Percentiles rank a stretch among this genome's conserved stretches.
Conservation (phyloP, 2,888 invertebrate genomes). For the Craniophora ligustri region DNA sequence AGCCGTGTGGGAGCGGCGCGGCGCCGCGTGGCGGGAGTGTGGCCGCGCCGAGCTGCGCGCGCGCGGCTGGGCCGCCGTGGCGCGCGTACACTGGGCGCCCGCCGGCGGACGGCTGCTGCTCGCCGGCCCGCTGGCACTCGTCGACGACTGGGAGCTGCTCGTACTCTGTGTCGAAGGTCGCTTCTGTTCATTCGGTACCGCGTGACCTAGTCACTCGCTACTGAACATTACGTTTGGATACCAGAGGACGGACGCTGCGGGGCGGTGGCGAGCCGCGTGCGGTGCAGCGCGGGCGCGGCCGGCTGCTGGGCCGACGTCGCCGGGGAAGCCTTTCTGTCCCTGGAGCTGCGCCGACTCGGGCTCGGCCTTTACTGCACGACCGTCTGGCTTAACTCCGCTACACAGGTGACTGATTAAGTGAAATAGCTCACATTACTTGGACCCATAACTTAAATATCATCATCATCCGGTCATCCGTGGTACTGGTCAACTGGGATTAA, state of each 20-base stretch:
- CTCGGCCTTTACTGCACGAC: slow-evolving; percentile 67
- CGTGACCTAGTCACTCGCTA: neutral
- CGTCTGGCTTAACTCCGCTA: slow-evolving; percentile 74
- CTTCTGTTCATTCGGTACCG: neutral
- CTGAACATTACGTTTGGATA: neutral
- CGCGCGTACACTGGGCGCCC: slow-evolving; percentile 58
- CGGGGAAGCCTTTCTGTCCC: slow-evolving; percentile 67
- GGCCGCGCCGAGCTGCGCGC: slow-evolving; percentile 41
- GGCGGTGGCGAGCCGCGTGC: slow-evolving; percentile 61
- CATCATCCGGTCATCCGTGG: too few relatives aligned
- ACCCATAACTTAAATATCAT: too few relatives aligned
- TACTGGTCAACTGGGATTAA: too few relatives aligned
- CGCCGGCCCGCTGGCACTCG: slow-evolving; percentile 68
- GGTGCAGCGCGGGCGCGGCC: slow-evolving; percentile 65
- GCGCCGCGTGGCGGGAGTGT: slow-evolving; percentile 46
- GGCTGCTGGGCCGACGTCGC: slow-evolving; percentile 64
- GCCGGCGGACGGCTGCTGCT: slow-evolving; percentile 64
- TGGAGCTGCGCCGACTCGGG: slow-evolving; percentile 67
- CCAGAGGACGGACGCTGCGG: slow-evolving; percentile 55
- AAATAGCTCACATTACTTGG: too few relatives aligned
- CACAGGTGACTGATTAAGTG: slow-evolving; percentile 70
- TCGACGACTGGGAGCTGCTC: slow-evolving; percentile 70
- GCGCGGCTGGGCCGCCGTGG: slow-evolving; percentile 62
- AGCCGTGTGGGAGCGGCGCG: slow-evolving; percentile 25
- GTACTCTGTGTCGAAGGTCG: slow-evolving; percentile 62